Evolutionary conservation across 2,888 invertebrate species (phyloP).

Genomic region (Xanthia icteritia): DNA sequence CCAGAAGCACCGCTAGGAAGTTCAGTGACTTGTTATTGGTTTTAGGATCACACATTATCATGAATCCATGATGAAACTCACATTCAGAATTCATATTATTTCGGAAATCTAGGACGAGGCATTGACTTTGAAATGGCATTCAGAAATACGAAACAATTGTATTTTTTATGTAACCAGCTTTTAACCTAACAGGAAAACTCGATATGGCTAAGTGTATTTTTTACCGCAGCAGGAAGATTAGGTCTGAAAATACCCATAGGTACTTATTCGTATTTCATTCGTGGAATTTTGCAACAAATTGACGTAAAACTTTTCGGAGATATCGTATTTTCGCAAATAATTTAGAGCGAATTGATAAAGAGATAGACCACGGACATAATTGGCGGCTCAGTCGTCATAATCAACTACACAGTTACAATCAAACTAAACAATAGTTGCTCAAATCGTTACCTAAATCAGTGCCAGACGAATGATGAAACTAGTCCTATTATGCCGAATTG

Average conservation of each 20-base stretch:
- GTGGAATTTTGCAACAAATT: background rate
- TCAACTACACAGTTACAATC: conserved; percentile 9
- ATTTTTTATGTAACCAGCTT: conserved; percentile 29
- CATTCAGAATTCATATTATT: conserved; percentile 42
- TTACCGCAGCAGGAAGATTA: conserved; percentile 3
- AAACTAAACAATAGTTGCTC: background rate
- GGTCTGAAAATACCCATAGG: background rate
- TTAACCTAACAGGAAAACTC: conserved; percentile 42
- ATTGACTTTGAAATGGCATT: conserved; percentile 60
- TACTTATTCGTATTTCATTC: background rate
- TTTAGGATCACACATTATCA: conserved; percentile 16
- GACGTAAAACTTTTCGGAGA: background rate
- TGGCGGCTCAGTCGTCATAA: background rate
- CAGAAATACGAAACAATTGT: conserved; percentile 20
- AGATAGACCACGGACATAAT: background rate
- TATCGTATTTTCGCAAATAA: background rate
- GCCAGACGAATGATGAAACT: conserved; percentile 37
- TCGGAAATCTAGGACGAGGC: conserved; percentile 59
- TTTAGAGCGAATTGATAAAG: background rate
- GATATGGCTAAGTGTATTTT: background rate
- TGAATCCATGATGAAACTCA: conserved; percentile 42
- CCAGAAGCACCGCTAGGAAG: background rate
- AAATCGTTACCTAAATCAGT: conserved; percentile 22
- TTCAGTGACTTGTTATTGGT: conserved; percentile 42
- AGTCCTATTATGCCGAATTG: conserved; percentile 10